These are phyloP conservation scores for Arge pagana DNA, from an alignment of 2,888 invertebrate genomes.

Conservation along the genomic window DNA sequence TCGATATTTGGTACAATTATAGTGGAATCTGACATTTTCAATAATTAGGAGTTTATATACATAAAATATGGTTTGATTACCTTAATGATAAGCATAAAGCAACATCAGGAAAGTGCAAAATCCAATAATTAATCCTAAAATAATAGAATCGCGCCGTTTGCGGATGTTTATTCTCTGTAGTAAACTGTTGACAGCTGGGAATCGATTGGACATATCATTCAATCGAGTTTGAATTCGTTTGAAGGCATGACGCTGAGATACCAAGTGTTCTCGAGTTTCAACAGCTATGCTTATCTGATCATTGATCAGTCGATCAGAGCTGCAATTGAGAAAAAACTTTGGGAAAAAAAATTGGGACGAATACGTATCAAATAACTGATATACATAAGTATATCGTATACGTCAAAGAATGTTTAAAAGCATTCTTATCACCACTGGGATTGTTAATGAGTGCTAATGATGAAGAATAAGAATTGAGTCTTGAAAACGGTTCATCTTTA, in stretches of 20 bases:
- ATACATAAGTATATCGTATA: too few relatives aligned
- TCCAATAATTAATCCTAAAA: constrained; percentile 86
- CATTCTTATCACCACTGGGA: not conserved
- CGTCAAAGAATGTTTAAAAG: constrained; percentile 8
- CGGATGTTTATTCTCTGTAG: constrained; percentile 92
- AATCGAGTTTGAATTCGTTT: constrained; percentile 90
- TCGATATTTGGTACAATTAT: too few relatives aligned
- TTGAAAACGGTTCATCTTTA: not conserved
- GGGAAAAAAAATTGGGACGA: not conserved
- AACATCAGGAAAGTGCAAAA: constrained; percentile 88
- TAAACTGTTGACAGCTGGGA: constrained; percentile 83
- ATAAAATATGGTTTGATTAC: too few relatives aligned
- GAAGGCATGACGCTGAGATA: constrained; percentile 85
- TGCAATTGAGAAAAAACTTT: constrained; percentile 61
- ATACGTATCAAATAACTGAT: too few relatives aligned
- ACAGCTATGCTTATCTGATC: constrained; percentile 98
- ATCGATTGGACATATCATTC: constrained; percentile 89
- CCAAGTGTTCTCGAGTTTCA: constrained; percentile 92
- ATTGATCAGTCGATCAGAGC: constrained; percentile 90
- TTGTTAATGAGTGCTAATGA: not conserved
- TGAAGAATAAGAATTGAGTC: not conserved
- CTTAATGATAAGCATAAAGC: constrained; percentile 76
- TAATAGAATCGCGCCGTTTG: constrained; percentile 91
- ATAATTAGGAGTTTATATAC: too few relatives aligned
- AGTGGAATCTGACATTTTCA: too few relatives aligned